Evolutionary conservation across 2,113 vertebrate species (phyloP), one percentile per base, ranked within the genome.

Genomic region (Eptatretus burgeri): DNA sequence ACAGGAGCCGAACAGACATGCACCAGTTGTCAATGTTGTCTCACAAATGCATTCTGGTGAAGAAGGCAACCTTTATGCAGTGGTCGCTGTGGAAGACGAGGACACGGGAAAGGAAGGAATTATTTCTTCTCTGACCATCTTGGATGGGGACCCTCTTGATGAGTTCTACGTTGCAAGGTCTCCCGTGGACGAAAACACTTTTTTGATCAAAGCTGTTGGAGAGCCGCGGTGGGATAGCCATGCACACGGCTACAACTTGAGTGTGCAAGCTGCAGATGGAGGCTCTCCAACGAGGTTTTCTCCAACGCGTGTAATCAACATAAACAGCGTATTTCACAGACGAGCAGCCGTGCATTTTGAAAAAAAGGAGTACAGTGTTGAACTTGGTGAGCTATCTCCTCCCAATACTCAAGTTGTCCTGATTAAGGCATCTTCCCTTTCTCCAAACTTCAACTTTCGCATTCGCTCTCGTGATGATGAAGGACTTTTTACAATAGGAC

Each of bases 71-170:
- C 79, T 77, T 0, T 83, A 83, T 53, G 91, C 81, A 1, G 70
- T 93, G 66, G 70, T 91, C 63, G 86, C 78, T 0, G 75, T 81
- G 3, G 81, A 87, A 4, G 91, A 98, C 68, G 67, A 73, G 1
- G 91, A 96, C 67, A 81, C 85, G 67, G 87, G 86, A 13, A 71
- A 78, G 64, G 93, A 89, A 63, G 89, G 91, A 67, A 84, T 94
- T 72, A 83, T 89, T 14, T 85, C 91, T 51, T 83, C 81, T 2
- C 71, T 93, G 67, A 73, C 74, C 51, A 83, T 98, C 19, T 77
- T 96, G 62, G 77, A 78, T 12, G 87, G 89, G 66, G 82, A 91
- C 70, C 77, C 78, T 0, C 70, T 77, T 50, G 78, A 81, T 52
- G 77, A 81, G 19, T 96, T 94, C 69, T 73, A 74, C 60, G 66